Percentiles rank a stretch among this genome's conserved stretches.
Evolutionary conservation across 2,113 vertebrate species (phyloP).

Genomic region (Australoheros scitulus): DNA sequence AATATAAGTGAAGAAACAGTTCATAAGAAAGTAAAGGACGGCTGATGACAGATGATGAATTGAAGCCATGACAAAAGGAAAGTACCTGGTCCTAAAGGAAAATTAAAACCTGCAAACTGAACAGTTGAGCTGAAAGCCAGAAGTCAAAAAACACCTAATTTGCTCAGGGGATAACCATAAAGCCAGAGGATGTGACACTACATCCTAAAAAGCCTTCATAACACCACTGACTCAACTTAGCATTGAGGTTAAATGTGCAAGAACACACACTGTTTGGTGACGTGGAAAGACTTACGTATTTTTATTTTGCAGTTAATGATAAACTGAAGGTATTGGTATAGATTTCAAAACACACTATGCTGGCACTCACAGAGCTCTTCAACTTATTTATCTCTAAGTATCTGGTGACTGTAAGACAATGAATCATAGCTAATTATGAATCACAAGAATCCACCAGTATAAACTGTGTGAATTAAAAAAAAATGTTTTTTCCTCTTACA

Average conservation of each 20-base stretch:
- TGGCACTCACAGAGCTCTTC: conserved; percentile 9
- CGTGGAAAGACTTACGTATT: background rate
- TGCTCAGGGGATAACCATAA: conserved; percentile 23
- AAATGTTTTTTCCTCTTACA: conserved; percentile 22
- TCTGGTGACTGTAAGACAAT: background rate
- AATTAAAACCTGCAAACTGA: conserved; percentile 20
- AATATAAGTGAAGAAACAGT: conserved; percentile 2
- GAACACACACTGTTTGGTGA: background rate
- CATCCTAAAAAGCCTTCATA: conserved; percentile 23
- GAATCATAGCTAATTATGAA: conserved; percentile 27
- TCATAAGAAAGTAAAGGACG: background rate
- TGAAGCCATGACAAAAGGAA: conserved; percentile 32
- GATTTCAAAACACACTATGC: conserved; percentile 14
- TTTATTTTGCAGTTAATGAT: conserved; percentile 33
- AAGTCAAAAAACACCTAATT: background rate
- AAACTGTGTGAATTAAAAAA: conserved; percentile 22
- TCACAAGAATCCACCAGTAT: conserved; percentile 6
- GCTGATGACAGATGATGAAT: background rate
- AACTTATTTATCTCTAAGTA: conserved; percentile 12
- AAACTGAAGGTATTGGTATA: conserved; percentile 10
- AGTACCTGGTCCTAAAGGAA: conserved; percentile 10
- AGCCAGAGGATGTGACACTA: conserved; percentile 28
- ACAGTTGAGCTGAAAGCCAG: conserved; percentile 17
- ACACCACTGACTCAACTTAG: background rate
- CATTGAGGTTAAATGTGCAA: background rate